A percentile compares a stretch with the other conserved stretches of the same genome.
Evolutionary conservation across 2,113 vertebrate species (phyloP).

Genomic region (Crotalus viridis): DNA sequence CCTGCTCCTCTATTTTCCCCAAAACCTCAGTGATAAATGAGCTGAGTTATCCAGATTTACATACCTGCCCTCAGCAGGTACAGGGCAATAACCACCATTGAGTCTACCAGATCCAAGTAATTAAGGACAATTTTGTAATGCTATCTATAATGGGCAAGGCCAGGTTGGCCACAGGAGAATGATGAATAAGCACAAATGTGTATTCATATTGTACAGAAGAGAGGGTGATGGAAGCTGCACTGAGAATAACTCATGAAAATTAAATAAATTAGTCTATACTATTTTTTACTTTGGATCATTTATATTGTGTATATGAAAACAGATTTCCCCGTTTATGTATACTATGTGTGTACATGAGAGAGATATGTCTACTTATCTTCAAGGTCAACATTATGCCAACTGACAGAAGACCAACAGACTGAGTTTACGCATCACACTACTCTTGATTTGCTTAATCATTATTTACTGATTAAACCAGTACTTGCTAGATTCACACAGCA

Average conservation of each 20-base stretch:
- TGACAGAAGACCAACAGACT: background rate
- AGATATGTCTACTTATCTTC: background rate
- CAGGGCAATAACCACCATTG: background rate
- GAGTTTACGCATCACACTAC: background rate
- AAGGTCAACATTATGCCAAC: background rate
- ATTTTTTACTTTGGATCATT: background rate
- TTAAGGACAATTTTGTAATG: background rate
- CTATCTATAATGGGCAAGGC: background rate
- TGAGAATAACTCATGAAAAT: slow-evolving; percentile 1
- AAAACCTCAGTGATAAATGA: background rate
- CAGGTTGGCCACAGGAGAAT: background rate
- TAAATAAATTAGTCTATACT: background rate
- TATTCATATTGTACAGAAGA: background rate
- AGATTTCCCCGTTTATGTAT: background rate
- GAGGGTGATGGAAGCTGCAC: background rate
- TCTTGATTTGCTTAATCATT: background rate
- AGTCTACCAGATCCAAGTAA: background rate
- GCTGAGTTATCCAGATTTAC: background rate
- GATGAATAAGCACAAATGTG: background rate
- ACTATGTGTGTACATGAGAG: background rate
- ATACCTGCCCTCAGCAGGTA: background rate
- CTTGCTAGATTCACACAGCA: background rate
- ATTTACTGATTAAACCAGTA: background rate
- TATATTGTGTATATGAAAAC: background rate
- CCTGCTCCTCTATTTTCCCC: background rate